Evolutionary conservation across 2,888 invertebrate genomes (phyloP), one percentile per base, ranked within the genome.

Genomic region (Anoplius nigerrimus): DNA sequence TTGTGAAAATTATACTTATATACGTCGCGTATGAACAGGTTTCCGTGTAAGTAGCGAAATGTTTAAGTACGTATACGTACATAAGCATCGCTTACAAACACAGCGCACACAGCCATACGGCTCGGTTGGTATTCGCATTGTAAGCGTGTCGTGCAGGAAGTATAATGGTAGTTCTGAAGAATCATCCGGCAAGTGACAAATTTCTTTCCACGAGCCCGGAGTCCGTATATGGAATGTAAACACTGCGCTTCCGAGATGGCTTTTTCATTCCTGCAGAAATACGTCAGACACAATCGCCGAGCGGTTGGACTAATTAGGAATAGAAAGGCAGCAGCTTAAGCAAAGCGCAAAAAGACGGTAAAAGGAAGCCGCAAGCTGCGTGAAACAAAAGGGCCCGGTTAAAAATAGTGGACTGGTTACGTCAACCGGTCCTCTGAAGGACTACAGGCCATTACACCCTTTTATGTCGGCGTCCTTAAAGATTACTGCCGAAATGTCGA

Each of bases 391-490:
- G 69, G 61, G 62, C 21, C 56, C 58, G 16, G 67, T 74, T 72
- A 74, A 74, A 78, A 78, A 78, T 78, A 78, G 72, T 74, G 65
- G 66, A 69, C 70, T 74, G 74, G 70, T 76, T 74, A 72, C 76
- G 69, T 76, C 71, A 69, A 66, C 70, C 66, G 66, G 76, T 64
- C 70, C 61, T 62, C 70, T 45, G 63, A 42, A 67, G 66, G 61
- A 62, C 42, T 53, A 13, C 34, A n/a, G 46, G n/a, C 45, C 42
- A 66, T 66, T 70, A 62, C 16, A 21, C 18, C 61, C 43, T 34
- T 54, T 51, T 64, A 59, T 18, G 55, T 18, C 56, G 34, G n/a
- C 56, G 27, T 5, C 16, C 34, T 16, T 2, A 5, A 55, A n/a
- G 27, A 55, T 16, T n/a, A n/a, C 24, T 16, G n/a, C 27, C 27